Conservation (phyloP, 1,140 invertebrate genomes). For the Dendrolimus kikuchii region DNA sequence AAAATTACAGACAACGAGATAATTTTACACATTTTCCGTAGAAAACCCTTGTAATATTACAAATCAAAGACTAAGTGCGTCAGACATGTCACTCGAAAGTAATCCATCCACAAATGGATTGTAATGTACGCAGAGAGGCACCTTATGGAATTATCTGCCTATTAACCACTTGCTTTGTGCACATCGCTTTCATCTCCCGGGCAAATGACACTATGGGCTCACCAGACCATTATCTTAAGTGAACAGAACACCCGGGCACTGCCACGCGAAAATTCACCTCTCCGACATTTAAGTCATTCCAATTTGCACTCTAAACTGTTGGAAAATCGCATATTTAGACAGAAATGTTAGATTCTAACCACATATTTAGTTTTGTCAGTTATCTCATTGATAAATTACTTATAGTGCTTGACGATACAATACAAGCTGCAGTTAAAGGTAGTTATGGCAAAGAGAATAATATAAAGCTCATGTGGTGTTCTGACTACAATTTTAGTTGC, state of each 20-base stretch:
- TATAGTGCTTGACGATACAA: no score
- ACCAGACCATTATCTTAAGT: conserved; percentile 31
- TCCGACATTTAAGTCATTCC: not conserved
- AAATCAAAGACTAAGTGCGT: not conserved
- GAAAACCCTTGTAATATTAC: no score
- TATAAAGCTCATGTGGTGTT: no score
- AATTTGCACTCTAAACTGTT: conserved; percentile 1
- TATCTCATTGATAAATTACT: no score
- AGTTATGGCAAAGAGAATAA: no score
- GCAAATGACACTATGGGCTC: conserved; percentile 34
- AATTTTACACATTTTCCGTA: no score
- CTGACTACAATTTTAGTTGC: no score
- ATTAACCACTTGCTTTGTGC: conserved; percentile 66
- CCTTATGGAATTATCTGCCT: conserved; percentile 60
- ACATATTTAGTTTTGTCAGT: not conserved
- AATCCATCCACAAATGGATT: conserved; percentile 38
- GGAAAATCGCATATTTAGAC: not conserved
- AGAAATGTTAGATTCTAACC: not conserved
- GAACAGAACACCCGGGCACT: conserved; percentile 15
- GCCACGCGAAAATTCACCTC: not conserved
- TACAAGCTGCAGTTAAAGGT: no score
- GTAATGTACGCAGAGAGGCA: conserved; percentile 45
- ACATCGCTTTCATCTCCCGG: conserved; percentile 49
- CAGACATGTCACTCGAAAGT: not conserved
- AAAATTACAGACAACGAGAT: no score